Conservation (phyloP, 2,888 invertebrate species). For the Automeris io region DNA sequence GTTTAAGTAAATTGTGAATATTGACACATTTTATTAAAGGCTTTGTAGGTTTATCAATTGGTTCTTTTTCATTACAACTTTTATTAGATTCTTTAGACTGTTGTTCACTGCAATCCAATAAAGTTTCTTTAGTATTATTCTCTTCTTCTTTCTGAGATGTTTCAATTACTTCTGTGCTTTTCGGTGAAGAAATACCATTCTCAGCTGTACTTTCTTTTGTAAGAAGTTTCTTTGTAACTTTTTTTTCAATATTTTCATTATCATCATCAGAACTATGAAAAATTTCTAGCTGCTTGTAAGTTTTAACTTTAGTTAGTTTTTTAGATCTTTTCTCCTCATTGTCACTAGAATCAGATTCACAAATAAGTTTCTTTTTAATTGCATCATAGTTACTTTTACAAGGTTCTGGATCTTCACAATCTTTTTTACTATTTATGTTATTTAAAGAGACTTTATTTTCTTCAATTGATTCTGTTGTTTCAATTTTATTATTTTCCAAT, state of each 20-base stretch:
- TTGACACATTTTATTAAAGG: slow-evolving; percentile 61
- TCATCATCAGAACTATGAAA: slow-evolving; percentile 31
- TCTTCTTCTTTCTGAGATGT: slow-evolving; percentile 5
- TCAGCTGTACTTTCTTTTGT: slow-evolving; percentile 2
- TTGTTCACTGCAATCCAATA: neutral
- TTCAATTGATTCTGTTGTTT: neutral
- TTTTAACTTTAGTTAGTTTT: neutral
- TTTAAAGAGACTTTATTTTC: neutral
- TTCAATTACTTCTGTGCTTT: slow-evolving; percentile 12
- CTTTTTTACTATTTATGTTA: neutral
- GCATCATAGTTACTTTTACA: neutral
- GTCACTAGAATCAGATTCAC: neutral
- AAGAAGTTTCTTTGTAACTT: slow-evolving; percentile 6
- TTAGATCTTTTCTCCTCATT: neutral
- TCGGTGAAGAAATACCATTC: slow-evolving; percentile 7
- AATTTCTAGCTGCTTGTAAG: slow-evolving; percentile 14
- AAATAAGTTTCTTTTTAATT: neutral
- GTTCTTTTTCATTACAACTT: slow-evolving; percentile 12
- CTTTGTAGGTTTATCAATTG: slow-evolving; percentile 17
- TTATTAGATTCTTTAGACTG: slow-evolving; percentile 7
- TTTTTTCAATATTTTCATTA: slow-evolving; percentile 11
- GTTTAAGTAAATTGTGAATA: slow-evolving; percentile 53
- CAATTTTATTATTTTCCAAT: neutral
- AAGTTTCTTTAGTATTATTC: neutral
- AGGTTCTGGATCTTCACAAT: neutral